These are phyloP conservation scores for Drosophila kanapiae DNA, from an alignment of 1,140 invertebrate genomes.

Conservation along the genomic window DNA sequence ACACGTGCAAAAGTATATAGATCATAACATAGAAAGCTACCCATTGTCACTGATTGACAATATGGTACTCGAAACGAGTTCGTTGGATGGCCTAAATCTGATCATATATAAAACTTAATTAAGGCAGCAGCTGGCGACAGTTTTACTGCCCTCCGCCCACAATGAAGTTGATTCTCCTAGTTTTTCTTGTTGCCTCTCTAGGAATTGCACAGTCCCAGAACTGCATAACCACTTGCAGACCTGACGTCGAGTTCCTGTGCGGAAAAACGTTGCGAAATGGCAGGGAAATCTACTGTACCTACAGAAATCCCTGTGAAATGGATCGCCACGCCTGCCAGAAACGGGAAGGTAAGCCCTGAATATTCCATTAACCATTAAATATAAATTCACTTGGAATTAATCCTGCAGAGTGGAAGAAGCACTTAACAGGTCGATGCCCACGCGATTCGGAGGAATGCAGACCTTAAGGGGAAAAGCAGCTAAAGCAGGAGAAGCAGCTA, in stretches of 20 bases:
- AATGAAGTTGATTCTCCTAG: conserved; percentile 29
- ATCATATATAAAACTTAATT: conserved; percentile 27
- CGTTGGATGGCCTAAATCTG: conserved; percentile 30
- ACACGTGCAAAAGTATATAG: conserved; percentile 11
- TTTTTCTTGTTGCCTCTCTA: neutral
- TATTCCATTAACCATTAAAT: neutral
- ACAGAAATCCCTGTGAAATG: conserved; percentile 37
- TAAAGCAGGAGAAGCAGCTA: conserved; percentile 41
- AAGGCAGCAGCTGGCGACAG: conserved; percentile 16
- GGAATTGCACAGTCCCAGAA: conserved; percentile 4
- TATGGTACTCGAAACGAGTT: conserved; percentile 12
- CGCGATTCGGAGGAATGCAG: conserved; percentile 28
- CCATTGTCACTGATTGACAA: conserved; percentile 22
- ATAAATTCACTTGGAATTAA: neutral
- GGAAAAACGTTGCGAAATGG: conserved; percentile 41
- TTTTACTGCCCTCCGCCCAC: neutral
- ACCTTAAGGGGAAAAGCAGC: conserved; percentile 10
- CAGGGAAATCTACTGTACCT: conserved; percentile 32
- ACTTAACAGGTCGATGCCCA: conserved; percentile 46
- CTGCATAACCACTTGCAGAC: conserved; percentile 8
- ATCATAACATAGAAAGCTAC: neutral
- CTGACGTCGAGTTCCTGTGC: conserved; percentile 23
- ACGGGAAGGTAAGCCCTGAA: conserved; percentile 16
- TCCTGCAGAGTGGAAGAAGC: conserved; percentile 44
- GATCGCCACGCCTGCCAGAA: conserved; percentile 25